phyloP scores from a whole-genome alignment of 2,797 vertebrate species.

The Gallinago solitaria region DNA sequence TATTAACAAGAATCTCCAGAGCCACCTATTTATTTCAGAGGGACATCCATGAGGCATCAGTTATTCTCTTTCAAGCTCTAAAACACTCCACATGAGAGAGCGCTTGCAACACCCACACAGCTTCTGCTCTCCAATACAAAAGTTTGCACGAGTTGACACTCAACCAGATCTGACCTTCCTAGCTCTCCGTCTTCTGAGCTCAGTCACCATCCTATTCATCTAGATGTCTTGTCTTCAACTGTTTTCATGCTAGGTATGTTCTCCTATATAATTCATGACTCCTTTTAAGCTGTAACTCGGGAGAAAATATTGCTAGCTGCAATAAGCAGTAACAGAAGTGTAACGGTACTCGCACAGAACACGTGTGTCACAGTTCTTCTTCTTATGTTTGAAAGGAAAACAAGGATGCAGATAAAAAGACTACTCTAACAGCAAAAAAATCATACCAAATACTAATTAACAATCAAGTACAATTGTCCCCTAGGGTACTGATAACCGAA shows the following conservation, averaged over 20 bases:
- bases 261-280: neutral
- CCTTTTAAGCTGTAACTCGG: neutral
- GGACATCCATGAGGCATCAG: slow-evolving; percentile 63
- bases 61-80: neutral
- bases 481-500: neutral
- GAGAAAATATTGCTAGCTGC: neutral
- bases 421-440: neutral
- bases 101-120: neutral
- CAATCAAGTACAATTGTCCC: neutral
- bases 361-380: neutral
- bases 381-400: neutral
- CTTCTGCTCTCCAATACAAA: neutral
- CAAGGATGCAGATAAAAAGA: neutral
- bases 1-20: slow-evolving; percentile 71
- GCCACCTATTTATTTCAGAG: slow-evolving; percentile 42
- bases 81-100: neutral
- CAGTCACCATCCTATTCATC: neutral
- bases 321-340: neutral
- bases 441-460: too few species aligned
- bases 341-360: neutral
- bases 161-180: neutral
- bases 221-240: neutral
- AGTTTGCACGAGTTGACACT: neutral
- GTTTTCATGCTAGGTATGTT: neutral
- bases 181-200: neutral